Evolutionary conservation across 2,888 invertebrate species (phyloP), one percentile per base, ranked within the genome.

Genomic region (Lymantria monacha): DNA sequence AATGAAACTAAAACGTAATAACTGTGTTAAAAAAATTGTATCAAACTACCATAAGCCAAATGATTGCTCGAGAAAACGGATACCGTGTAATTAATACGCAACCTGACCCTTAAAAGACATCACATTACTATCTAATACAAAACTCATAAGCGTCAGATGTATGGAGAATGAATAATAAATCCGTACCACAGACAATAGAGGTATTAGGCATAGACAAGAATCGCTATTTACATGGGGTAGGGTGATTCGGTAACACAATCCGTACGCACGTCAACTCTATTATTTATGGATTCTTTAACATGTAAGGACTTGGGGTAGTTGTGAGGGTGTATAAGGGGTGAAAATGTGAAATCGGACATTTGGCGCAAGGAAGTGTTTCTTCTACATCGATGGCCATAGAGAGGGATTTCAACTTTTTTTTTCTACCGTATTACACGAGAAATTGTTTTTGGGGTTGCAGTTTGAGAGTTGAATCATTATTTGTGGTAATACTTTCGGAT

Each of bases 251-350:
- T 82, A 85, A 86, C 82, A 85, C 83, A 87, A 87, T 87, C 86
- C 86, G 75, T 55, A 61, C 71, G 75, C 80, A 83, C 90, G 90
- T 87, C 90, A 89, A 90, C 87, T 91, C 83, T 90, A 91, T 90
- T 91, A 91, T 90, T 91, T 88, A 91, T 89, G 91, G 91, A 87
- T 90, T 91, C 91, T 90, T 90, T 85, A 90, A 90, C 91, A 90
- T 87, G 89, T 88, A 87, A 90, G 90, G 84, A 81, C 81, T 73
- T 80, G 69, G 81, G 75, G 76, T 70, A 69, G 76, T 11, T 41
- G n/a, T 46, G 42, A 42, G 68, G 54, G 47, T 61, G 30, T 42
- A 38, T 49, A 63, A 69, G 77, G 69, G 61, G 76, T 64, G 62
- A 49, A 53, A 53, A 49, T 46, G 53, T 53, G 70, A 66, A 68